phyloP scores from a whole-genome alignment of 2,888 invertebrate species.

The Dinocampus coccinellae region DNA sequence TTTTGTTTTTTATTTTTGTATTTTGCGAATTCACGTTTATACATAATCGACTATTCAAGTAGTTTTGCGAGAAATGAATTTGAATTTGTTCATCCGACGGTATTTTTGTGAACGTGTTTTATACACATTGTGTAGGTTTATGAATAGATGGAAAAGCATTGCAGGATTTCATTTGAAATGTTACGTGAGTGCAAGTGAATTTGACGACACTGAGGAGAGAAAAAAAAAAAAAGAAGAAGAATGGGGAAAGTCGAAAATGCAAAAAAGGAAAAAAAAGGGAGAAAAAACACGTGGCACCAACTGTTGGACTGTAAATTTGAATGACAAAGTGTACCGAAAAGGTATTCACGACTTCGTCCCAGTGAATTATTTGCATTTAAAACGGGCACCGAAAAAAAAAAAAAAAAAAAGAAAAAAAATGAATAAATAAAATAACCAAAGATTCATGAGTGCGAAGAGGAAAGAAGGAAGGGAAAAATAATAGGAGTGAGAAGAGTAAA shows the following conservation, averaged over 20 bases:
- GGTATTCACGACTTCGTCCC: slow-evolving; percentile 26
- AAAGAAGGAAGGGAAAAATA: slow-evolving; percentile 30
- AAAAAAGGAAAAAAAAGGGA: not conserved
- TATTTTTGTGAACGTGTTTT: not conserved
- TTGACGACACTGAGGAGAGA: too few species aligned
- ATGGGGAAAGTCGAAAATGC: not conserved
- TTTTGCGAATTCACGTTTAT: not conserved
- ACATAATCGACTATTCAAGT: slow-evolving; percentile 9
- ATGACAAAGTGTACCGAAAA: slow-evolving; percentile 62
- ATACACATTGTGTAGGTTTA: slow-evolving; percentile 4
- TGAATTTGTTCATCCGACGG: slow-evolving; percentile 53
- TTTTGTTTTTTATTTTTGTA: too few species aligned
- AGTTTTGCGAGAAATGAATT: slow-evolving; percentile 49
- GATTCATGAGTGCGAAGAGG: slow-evolving; percentile 38
- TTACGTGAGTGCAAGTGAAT: too few species aligned
- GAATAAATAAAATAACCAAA: too few species aligned
- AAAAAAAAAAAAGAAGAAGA: not conserved
- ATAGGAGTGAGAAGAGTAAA: slow-evolving; percentile 5
- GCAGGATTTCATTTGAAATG: slow-evolving; percentile 1
- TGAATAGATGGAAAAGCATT: slow-evolving; percentile 23
- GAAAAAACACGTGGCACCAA: slow-evolving; percentile 11
- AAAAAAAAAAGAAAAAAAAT: too few species aligned
- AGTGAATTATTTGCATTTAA: slow-evolving; percentile 54
- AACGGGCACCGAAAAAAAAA: slow-evolving; percentile 48
- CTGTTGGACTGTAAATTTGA: slow-evolving; percentile 54